A percentile compares a stretch with the other conserved stretches of the same genome.
These are phyloP conservation scores for Rhynchophorus ferrugineus DNA, from an alignment of 1,140 invertebrate genomes.

Conservation along the genomic window DNA sequence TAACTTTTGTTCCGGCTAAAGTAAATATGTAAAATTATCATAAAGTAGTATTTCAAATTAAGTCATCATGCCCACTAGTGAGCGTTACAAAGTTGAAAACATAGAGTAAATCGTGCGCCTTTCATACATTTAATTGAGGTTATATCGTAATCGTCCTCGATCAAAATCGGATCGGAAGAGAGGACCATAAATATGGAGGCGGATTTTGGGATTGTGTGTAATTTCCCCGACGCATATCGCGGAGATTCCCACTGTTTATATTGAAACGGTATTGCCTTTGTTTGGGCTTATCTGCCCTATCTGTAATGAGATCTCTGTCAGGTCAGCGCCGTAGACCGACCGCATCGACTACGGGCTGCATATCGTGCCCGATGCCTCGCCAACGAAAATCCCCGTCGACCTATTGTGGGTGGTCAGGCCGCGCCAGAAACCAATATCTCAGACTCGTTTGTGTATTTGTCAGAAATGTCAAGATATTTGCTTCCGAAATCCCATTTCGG, in stretches of 20 bases:
- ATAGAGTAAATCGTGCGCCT: no score
- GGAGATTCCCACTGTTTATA: constrained; percentile 36
- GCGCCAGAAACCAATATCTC: constrained; percentile 20
- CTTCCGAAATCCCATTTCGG: constrained; percentile 21
- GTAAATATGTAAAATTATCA: no score
- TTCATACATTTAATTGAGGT: no score
- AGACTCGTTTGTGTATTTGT: constrained; percentile 16
- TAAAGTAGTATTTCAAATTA: no score
- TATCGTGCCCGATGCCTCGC: no score
- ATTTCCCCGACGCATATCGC: constrained; percentile 37
- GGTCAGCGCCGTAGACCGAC: constrained; percentile 30
- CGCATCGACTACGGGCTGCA: constrained; percentile 18
- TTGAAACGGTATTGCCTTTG: constrained; percentile 39
- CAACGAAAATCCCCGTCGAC: constrained; percentile 7
- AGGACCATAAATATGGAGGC: constrained; percentile 36
- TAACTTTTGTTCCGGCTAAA: no score
- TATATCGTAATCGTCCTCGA: no score
- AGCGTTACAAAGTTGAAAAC: no score
- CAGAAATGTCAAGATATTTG: constrained; percentile 23
- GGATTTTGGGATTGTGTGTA: constrained; percentile 39
- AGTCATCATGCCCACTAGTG: no score
- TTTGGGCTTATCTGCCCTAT: constrained; percentile 38
- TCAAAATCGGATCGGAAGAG: constrained; percentile 35
- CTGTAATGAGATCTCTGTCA: constrained; percentile 39
- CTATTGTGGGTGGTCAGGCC: constrained; percentile 27